phyloP scores from a whole-genome alignment of 2,797 vertebrate genomes.

The Pterois miles region DNA sequence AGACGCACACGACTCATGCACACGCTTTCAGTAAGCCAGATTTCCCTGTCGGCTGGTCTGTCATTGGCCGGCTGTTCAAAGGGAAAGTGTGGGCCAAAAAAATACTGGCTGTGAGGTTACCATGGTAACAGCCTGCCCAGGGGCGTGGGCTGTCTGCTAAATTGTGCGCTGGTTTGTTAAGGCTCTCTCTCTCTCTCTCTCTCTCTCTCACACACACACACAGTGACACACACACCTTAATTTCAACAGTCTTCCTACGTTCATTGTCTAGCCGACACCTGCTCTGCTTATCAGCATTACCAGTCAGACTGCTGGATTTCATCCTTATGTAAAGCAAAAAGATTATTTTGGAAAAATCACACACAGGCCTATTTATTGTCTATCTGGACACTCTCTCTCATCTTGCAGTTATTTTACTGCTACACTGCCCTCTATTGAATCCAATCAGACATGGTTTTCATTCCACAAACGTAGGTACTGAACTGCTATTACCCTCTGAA shows the following conservation, averaged over 20 bases:
- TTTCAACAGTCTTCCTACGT: constrained; percentile 37
- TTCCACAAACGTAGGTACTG: neutral
- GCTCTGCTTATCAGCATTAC: constrained; percentile 49
- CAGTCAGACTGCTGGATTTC: constrained; percentile 44
- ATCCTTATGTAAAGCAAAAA: constrained; percentile 30
- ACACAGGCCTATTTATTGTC: constrained; percentile 36
- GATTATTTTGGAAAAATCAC: constrained; percentile 39
- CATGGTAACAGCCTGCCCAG: constrained; percentile 80
- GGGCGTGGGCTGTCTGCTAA: constrained; percentile 78
- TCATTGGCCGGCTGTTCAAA: constrained; percentile 81
- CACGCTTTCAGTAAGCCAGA: constrained; percentile 64
- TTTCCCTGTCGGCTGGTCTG: constrained; percentile 77
- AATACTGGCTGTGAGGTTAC: constrained; percentile 79
- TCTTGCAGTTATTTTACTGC: constrained; percentile 33
- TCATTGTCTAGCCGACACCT: constrained; percentile 43
- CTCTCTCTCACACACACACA: no score
- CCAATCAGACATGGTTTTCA: constrained; percentile 24
- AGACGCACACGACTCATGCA: constrained; percentile 41
- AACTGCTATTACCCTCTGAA: neutral
- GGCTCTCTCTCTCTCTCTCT: no score
- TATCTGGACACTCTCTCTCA: constrained; percentile 40
- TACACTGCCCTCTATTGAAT: constrained; percentile 63
- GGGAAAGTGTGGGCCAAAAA: constrained; percentile 73
- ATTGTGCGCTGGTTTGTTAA: constrained; percentile 74
- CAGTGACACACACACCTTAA: constrained; percentile 37